These are phyloP conservation scores for Pseudachorutes palmiensis DNA, from an alignment of 1,140 invertebrate species.

Conservation along the genomic window DNA sequence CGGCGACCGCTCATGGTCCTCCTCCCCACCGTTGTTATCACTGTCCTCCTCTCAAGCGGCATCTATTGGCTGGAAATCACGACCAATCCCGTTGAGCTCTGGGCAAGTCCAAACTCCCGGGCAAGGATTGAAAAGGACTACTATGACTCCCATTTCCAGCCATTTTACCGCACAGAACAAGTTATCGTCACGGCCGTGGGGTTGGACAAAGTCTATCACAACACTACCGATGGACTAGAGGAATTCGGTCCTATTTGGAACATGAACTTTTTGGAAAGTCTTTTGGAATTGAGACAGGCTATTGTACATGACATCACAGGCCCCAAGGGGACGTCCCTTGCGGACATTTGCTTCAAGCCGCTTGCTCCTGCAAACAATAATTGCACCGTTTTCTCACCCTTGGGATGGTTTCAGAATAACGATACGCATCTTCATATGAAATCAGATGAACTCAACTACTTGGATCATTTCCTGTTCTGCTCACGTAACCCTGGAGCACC, in stretches of 20 bases:
- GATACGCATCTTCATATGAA: constrained; percentile 33
- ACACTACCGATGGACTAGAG: constrained; percentile 8
- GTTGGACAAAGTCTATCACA: not conserved
- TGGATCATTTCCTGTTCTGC: constrained; percentile 47
- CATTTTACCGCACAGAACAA: constrained; percentile 91
- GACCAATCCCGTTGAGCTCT: constrained; percentile 82
- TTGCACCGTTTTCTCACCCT: constrained; percentile 70
- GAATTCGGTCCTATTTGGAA: constrained; percentile 57
- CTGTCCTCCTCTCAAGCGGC: constrained; percentile 55
- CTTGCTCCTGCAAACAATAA: constrained; percentile 58
- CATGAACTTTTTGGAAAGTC: constrained; percentile 55
- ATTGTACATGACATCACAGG: constrained; percentile 46
- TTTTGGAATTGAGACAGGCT: constrained; percentile 55
- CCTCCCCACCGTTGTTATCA: constrained; percentile 27
- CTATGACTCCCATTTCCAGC: constrained; percentile 83
- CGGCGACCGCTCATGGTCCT: constrained; percentile 38
- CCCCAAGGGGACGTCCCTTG: constrained; percentile 17
- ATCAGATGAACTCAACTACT: constrained; percentile 41
- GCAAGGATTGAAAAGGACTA: constrained; percentile 78
- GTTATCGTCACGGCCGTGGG: constrained; percentile 47
- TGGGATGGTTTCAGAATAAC: constrained; percentile 67
- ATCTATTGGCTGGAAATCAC: constrained; percentile 58
- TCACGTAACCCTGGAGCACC: constrained; percentile 31
- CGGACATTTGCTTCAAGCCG: constrained; percentile 50
- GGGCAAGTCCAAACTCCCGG: constrained; percentile 79